These are phyloP conservation scores for Ophioninae sp. DNA, from an alignment of 2,888 invertebrate species.

Conservation along the genomic window DNA sequence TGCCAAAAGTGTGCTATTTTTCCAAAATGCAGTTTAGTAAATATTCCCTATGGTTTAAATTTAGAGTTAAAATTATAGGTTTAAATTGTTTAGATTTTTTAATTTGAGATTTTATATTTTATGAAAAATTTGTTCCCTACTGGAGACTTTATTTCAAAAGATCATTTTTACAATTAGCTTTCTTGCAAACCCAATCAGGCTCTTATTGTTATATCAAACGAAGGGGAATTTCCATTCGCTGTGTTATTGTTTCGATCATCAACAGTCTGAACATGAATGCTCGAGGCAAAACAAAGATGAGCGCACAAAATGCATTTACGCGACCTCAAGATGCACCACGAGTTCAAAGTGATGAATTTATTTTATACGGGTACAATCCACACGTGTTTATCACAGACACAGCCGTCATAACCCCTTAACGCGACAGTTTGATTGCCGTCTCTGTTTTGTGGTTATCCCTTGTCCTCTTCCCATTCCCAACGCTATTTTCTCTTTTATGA, in stretches of 20 bases:
- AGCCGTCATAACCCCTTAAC: slow-evolving; percentile 9
- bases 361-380: not conserved
- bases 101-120: too few species aligned
- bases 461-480: slow-evolving; percentile 13
- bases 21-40: too few species aligned
- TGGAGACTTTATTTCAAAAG: too few species aligned
- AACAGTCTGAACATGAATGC: not conserved
- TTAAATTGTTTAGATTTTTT: too few species aligned
- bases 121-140: too few species aligned
- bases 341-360: not conserved
- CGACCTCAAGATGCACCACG: not conserved
- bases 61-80: too few species aligned
- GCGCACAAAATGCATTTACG: not conserved
- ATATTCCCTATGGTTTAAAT: too few species aligned
- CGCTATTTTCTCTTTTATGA: slow-evolving; percentile 5
- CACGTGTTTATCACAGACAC: not conserved
- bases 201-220: not conserved
- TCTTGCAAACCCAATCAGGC: too few species aligned
- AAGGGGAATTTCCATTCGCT: not conserved
- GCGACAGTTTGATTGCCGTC: slow-evolving; percentile 22
- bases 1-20: too few species aligned
- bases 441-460: slow-evolving; percentile 35
- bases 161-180: too few species aligned
- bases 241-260: not conserved
- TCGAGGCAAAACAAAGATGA: not conserved